A percentile compares a stretch with the other conserved stretches of the same genome.
These are phyloP conservation scores for Noctua comes DNA, from an alignment of 2,888 invertebrate genomes.

Conservation along the genomic window DNA sequence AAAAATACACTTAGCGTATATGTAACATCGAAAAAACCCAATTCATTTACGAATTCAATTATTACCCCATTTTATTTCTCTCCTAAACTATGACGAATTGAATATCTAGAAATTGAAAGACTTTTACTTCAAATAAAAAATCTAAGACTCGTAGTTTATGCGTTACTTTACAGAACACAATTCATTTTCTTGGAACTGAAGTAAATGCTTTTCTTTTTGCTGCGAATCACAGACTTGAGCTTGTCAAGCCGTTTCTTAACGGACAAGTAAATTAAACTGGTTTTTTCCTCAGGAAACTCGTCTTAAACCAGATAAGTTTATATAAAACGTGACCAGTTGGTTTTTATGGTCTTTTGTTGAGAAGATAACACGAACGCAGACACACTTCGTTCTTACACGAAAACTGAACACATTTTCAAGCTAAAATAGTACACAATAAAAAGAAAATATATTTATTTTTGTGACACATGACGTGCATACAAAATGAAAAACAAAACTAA, in stretches of 20 bases:
- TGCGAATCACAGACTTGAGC: conserved; percentile 20
- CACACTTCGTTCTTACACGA: neutral
- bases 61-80: neutral
- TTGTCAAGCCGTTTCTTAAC: conserved; percentile 36
- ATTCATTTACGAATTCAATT: conserved; percentile 7
- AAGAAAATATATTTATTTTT: too few species aligned
- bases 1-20: neutral
- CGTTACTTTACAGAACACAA: conserved; percentile 30
- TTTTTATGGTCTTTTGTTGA: conserved; percentile 11
- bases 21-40: neutral
- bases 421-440: neutral
- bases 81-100: neutral
- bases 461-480: too few species aligned
- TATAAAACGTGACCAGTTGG: conserved; percentile 37
- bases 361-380: neutral
- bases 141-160: neutral
- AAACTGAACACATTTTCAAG: neutral
- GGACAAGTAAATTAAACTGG: conserved; percentile 35
- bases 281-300: conserved; percentile 36
- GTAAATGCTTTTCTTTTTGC: conserved; percentile 22
- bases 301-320: conserved; percentile 41
- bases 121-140: too few species aligned
- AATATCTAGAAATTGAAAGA: too few species aligned
- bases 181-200: conserved; percentile 40
- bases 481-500: too few species aligned